Base-by-base conservation (phyloP, 2,113 vertebrate genomes). In the Coregonus clupeaformis region DNA sequence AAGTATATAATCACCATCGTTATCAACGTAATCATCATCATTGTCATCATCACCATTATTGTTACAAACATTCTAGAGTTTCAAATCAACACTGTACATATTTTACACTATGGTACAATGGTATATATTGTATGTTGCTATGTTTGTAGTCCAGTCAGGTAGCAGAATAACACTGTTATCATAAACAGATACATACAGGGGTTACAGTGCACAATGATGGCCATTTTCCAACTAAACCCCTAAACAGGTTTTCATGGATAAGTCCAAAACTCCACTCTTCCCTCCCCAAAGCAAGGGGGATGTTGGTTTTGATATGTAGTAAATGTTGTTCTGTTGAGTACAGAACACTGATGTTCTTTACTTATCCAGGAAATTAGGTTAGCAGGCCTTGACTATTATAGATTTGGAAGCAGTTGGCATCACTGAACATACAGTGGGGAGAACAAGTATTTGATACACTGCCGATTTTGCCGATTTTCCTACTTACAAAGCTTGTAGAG, bases 61-160 rank as follows among this genome's bases (percentile, higher is more conserved):
- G 77, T 90, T 32, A 66, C 64, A 93, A 91, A 94, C 91, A 93
- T 93, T 93, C 90, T 92, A 91, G 86, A 83, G 89, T 85, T 91
- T 88, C 73, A 90, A 89, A 90, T 89, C 84, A 91, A 92, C 88
- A 78, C 90, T 93, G 91, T 93, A 94, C 92, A 93, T 84, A 91
- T 92, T 89, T 92, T 92, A 93, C 93, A 94, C 84, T 94, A 94
- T 93, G 73, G 87, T 93, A 94, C 93, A 94, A 89, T 89, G 83
- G 85, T 89, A 88, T 88, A 11, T 42, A 42, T 9, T 42, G 36
- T 90, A 86, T 85, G 86, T 78, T 89, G 85, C 74, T 81, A 80
- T 76, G 82, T 87, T 82, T 77, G 86, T 83, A 78, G 80, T 86
- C 57, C 57, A 9, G 18, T 60, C 18, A 60, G 64, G 14, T 20